These are phyloP conservation scores for Glyphotaelius pellucidus DNA, from an alignment of 2,888 invertebrate species.

Conservation along the genomic window DNA sequence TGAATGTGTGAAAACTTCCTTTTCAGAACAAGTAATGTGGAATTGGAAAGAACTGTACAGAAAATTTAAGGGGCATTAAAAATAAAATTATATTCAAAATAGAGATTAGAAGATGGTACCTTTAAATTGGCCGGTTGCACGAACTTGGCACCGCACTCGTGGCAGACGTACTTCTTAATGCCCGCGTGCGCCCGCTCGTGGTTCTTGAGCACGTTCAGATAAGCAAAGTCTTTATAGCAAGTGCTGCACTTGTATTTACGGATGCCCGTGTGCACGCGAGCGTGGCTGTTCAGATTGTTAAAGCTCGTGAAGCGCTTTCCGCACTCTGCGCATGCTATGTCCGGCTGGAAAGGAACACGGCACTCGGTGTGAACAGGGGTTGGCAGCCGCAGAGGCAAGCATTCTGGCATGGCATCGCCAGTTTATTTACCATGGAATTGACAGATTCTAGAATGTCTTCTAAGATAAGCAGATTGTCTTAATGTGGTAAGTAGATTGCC, in stretches of 20 bases:
- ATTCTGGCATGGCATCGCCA: neutral
- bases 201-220: slow-evolving; percentile 76
- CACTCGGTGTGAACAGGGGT: neutral
- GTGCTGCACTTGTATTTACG: slow-evolving; percentile 74
- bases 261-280: slow-evolving; percentile 74
- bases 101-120: slow-evolving; percentile 68
- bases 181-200: slow-evolving; percentile 77
- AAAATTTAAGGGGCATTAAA: neutral
- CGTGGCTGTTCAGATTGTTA: slow-evolving; percentile 78
- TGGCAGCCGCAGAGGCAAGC: neutral
- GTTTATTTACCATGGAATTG: neutral
- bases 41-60: too few relatives aligned
- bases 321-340: slow-evolving; percentile 75
- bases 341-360: slow-evolving; percentile 71
- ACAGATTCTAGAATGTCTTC: neutral
- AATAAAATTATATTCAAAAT: neutral
- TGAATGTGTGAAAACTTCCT: too few relatives aligned
- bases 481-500: too few relatives aligned
- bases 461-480: neutral
- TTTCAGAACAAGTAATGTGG: too few relatives aligned
- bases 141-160: slow-evolving; percentile 81
- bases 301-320: slow-evolving; percentile 76
- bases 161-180: slow-evolving; percentile 83
- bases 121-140: slow-evolving; percentile 75
- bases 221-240: slow-evolving; percentile 77